Base-by-base conservation (phyloP, 2,888 invertebrate genomes). In the Meandrusa payeni region DNA sequence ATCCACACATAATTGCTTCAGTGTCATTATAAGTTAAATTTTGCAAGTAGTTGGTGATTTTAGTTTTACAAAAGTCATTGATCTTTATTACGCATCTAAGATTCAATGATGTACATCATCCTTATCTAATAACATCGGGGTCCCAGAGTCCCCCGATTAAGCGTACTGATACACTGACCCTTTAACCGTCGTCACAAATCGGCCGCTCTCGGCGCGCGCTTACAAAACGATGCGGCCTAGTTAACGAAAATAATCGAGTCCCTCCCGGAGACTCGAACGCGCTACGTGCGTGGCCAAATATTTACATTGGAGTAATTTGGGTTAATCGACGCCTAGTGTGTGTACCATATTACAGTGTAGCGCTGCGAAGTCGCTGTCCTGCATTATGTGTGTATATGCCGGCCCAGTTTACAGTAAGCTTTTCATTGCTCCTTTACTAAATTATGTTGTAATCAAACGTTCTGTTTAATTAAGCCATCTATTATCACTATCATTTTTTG, bases 241-340 rank as follows among this genome's bases (percentile, higher is more conserved):
- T 43, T 43, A 37, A 43, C 43, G 24, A 37, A 43, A 43, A 37
- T 43, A 43, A 42, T 43, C 43, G 24, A 5, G 23, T 37, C 37
- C 24, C 43, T 19, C 37, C 31, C 43, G 13, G 19, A 32, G 32
- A 41, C 33, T 41, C 20, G 33, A 29, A 20, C 38, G 13, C 2
- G 22, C 19, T 10, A 12, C 36, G 15, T 24, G 32, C 19, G 39
- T 28, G 20, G 5, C 7, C 39, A 47, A 47, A 47, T 47, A 44
- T 47, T 47, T 47, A 47, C 47, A 27, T 47, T 41, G 15, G n/a
- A 19, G 40, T 36, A 23, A 43, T 44, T 43, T 36, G 28, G 47
- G 47, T 47, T 43, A 36, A 43, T 39, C 40, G 42, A 34, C 37
- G 31, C 9, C n/a, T 9, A 32, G 31, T 15, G 37, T 10, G 23